Evolutionary conservation across 92 coral and sea anemone species (phyloP), one percentile per base, ranked within the genome.

Genomic region (Zoanthus gigantus): DNA sequence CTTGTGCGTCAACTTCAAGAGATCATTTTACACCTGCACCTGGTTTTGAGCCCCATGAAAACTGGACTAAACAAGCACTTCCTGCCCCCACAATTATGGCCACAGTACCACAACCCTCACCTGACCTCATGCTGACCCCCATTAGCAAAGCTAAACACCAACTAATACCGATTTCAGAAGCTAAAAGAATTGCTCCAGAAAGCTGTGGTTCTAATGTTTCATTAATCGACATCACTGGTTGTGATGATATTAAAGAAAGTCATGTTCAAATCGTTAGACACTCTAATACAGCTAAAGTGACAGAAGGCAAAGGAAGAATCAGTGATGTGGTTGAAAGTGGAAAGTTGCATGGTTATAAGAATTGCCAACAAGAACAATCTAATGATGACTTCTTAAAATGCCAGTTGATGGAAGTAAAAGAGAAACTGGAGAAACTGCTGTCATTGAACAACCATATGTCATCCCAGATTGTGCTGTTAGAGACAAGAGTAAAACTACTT

Each of bases 381-480:
- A 65, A 67, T 42, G 83, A 87, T 23, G 32, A 82, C 60, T 74
- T 89, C 15, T 67, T 94, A 15, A 78, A 83, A 44, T 87, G 65
- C 46, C 83, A 75, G 50, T 60, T 92, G 45, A 78, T 83, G 44
- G 95, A 92, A 46, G 30, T 92, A 46, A 95, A 88, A 75, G 92
- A 95, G 80, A 93, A 90, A 66, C 86, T 93, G 74, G 91, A 94
- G 52, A 11, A 67, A 30, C 75, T 93, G 72, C 85, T 93, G 54
- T 82, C 90, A 48, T 79, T 77, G 77, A 97, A 97, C 72, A 92
- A 96, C 79, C 95, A 95, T 66, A 92, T 97, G 94, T 91, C 96
- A 56, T 94, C 98, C 6, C 91, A 97, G 74, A 91, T 97, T 88
- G 92, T 95, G 68, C 88, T 97, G 77, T 82, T 97, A 57, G 99